phyloP scores from a whole-genome alignment of 2,113 vertebrate genomes.

The Caloenas nicobarica region DNA sequence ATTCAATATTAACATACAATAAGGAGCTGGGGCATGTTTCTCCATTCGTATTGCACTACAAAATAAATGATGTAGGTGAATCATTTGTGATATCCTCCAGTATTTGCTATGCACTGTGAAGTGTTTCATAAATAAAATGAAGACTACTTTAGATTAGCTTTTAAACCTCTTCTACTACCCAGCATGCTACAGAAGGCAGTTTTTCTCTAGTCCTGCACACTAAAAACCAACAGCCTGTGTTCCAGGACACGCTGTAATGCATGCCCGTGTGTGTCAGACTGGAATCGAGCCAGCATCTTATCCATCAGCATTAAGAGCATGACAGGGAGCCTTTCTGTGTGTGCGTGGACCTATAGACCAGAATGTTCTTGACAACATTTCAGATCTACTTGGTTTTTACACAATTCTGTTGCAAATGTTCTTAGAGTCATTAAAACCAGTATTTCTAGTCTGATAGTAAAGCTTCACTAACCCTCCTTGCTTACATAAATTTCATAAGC shows the following conservation, averaged over 20 bases:
- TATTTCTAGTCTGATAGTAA: neutral
- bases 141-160: neutral
- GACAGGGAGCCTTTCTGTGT: neutral
- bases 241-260: neutral
- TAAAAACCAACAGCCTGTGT: neutral
- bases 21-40: neutral
- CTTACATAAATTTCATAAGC: neutral
- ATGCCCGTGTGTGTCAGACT: neutral
- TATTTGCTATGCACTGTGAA: neutral
- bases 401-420: neutral
- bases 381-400: neutral
- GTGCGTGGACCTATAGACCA: neutral
- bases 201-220: neutral
- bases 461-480: neutral
- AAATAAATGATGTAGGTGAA: neutral
- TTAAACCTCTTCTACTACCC: neutral
- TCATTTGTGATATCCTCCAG: neutral
- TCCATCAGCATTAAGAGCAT: neutral
- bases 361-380: neutral
- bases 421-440: neutral
- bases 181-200: neutral
- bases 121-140: neutral
- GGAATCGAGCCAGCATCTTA: neutral
- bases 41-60: neutral
- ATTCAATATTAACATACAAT: constrained; percentile 58